Percentiles rank a stretch among this genome's conserved stretches.
phyloP scores from a whole-genome alignment of 2,797 vertebrate species.

The Chelidonichthys spinosus region DNA sequence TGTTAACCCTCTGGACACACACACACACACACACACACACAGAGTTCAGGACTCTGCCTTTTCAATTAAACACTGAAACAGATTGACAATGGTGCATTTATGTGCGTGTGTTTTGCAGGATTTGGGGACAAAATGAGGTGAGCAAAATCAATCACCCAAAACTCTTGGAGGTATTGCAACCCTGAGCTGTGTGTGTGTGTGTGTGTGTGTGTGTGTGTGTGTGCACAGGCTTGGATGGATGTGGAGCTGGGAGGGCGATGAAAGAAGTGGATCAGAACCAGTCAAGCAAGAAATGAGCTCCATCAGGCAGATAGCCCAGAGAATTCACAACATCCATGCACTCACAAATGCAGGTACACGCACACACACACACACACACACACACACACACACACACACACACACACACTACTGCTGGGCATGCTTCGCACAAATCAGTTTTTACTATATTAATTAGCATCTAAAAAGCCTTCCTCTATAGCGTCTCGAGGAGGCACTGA shows the following conservation, averaged over 20 bases:
- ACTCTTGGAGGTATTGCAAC: constrained; percentile 49
- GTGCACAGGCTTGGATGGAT: not conserved
- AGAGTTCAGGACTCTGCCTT: not conserved
- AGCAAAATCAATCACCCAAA: constrained; percentile 58
- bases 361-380: constrained; percentile 22
- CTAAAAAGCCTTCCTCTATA: constrained; percentile 54
- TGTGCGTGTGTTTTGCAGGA: constrained; percentile 15
- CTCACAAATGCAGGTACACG: constrained; percentile 14
- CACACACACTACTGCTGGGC: constrained; percentile 39
- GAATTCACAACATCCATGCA: constrained; percentile 49
- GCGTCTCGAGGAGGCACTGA: constrained; percentile 52
- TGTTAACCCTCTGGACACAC: constrained; percentile 37
- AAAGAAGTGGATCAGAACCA: constrained; percentile 50
- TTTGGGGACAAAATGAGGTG: constrained; percentile 45
- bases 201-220: constrained; percentile 12
- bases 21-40: constrained; percentile 3
- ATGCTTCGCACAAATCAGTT: constrained; percentile 59
- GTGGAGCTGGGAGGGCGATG: constrained; percentile 37
- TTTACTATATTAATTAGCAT: constrained; percentile 77
- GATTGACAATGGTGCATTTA: constrained; percentile 32
- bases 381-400: constrained; percentile 20
- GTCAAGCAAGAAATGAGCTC: constrained; percentile 74
- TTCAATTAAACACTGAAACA: constrained; percentile 42
- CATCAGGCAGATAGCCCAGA: constrained; percentile 61
- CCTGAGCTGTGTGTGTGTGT: constrained; percentile 30